These are phyloP conservation scores for Drosophila chauvacae DNA, from an alignment of 1,140 invertebrate genomes.

Conservation along the genomic window DNA sequence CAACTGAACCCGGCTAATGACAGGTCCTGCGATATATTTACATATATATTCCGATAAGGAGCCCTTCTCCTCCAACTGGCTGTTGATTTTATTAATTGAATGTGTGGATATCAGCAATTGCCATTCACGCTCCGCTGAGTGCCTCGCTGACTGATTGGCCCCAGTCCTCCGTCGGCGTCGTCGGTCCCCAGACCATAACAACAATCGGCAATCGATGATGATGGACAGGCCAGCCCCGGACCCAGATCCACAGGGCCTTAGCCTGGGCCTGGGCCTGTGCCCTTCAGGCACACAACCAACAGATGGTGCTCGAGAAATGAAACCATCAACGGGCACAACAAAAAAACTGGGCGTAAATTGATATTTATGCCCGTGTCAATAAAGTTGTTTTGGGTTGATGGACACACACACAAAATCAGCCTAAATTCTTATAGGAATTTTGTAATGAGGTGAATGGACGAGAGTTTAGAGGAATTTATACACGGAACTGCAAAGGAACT, in stretches of 20 bases:
- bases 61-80: constrained; percentile 7
- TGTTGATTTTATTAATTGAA: constrained; percentile 83
- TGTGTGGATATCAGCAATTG: constrained; percentile 80
- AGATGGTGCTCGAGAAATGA: constrained; percentile 54
- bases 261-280: constrained; percentile 32
- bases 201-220: constrained; percentile 47
- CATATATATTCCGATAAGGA: constrained; percentile 43
- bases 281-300: constrained; percentile 40
- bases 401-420: constrained; percentile 27
- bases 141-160: constrained; percentile 76
- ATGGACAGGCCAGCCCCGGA: constrained; percentile 54
- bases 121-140: constrained; percentile 78
- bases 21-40: constrained; percentile 47
- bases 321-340: constrained; percentile 32
- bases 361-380: constrained; percentile 56
- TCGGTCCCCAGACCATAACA: constrained; percentile 11
- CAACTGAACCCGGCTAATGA: constrained; percentile 49
- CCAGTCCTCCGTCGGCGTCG: constrained; percentile 4
- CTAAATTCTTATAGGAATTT: constrained; percentile 22
- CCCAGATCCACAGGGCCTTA: constrained; percentile 24
- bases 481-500: not conserved
- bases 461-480: not conserved
- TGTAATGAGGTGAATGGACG: constrained; percentile 46
- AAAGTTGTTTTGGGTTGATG: constrained; percentile 43
- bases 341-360: constrained; percentile 59